phyloP scores from a whole-genome alignment of 2,888 invertebrate species.

The Sabatieria punctata region DNA sequence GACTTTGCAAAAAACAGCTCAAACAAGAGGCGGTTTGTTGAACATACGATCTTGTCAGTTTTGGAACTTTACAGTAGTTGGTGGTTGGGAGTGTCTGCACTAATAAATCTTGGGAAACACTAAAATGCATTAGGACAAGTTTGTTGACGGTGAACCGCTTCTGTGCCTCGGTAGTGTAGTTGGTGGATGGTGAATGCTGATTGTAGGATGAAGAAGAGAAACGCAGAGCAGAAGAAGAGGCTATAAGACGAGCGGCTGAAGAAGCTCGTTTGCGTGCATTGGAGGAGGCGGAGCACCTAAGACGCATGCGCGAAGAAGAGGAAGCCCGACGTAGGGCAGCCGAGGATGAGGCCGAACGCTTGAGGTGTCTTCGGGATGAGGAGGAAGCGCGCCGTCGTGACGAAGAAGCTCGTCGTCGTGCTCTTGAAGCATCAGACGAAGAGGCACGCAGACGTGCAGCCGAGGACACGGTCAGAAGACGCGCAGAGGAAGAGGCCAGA shows the following conservation, averaged over 20 bases:
- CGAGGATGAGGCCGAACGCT: conserved; percentile 22
- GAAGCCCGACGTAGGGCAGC: conserved; percentile 21
- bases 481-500: conserved; percentile 12
- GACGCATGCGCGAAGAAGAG: conserved; percentile 27
- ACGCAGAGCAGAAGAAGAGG: conserved; percentile 26
- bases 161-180: no score
- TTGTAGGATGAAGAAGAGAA: conserved; percentile 27
- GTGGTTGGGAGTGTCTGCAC: no score
- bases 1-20: no score
- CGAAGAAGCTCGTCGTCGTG: conserved; percentile 4
- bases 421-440: no score
- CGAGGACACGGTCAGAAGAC: conserved; percentile 13
- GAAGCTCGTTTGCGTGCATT: conserved; percentile 27
- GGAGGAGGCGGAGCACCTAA: conserved; percentile 27
- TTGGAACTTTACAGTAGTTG: no score
- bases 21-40: no score
- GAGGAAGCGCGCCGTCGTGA: conserved; percentile 14
- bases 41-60: no score
- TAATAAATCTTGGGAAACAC: no score
- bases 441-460: conserved; percentile 9
- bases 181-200: no score
- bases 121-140: no score
- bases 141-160: no score
- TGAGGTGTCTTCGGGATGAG: conserved; percentile 11
- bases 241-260: conserved; percentile 27